Evolutionary conservation across 2,888 invertebrate genomes (phyloP), one percentile per base, ranked within the genome.

Genomic region (Physocephala rufipes): DNA sequence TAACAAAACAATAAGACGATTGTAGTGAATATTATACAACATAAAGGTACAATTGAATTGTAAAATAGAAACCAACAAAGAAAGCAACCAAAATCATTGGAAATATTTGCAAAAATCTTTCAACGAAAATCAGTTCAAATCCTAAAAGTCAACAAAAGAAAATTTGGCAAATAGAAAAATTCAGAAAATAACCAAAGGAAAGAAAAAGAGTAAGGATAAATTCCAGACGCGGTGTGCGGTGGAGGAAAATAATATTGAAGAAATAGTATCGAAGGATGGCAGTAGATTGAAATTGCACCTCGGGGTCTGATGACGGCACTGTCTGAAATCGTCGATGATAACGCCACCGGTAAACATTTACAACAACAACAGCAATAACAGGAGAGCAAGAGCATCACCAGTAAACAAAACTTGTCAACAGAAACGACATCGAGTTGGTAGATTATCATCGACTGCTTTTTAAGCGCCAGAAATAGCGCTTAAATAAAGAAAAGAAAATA

Each of bases 91-190:
- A 58, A 58, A 28, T 28, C 28, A 58, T 2, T 15, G 15, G 19
- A 7, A 1, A 55, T 55, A 24, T 58, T 58, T 58, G 58, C 58
- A 28, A 58, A 58, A 58, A 58, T 28, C 28, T 26, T 58, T 58
- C 13, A 58, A 58, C 24, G 26, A 63, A 78, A 81, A 79, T 80
- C 80, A 82, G 78, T 80, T 80, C 77, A 77, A 81, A 82, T 81
- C 81, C 80, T 78, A 78, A 82, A 81, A 81, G 80, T 79, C 82
- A 82, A 82, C 77, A 74, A 12, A 28, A 36, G 53, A 61, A 55
- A 28, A 30, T n/a, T 26, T 43, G 72, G 62, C 36, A 71, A 67
- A 64, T 61, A 21, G 53, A 58, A 28, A 28, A 58, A 58, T 58
- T 28, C 58, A 24, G 58, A 58, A 28, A 28, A 26, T n/a, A n/a